These are phyloP conservation scores for Lumbricus terrestris DNA, from an alignment of 2,888 invertebrate species.

Conservation along the genomic window DNA sequence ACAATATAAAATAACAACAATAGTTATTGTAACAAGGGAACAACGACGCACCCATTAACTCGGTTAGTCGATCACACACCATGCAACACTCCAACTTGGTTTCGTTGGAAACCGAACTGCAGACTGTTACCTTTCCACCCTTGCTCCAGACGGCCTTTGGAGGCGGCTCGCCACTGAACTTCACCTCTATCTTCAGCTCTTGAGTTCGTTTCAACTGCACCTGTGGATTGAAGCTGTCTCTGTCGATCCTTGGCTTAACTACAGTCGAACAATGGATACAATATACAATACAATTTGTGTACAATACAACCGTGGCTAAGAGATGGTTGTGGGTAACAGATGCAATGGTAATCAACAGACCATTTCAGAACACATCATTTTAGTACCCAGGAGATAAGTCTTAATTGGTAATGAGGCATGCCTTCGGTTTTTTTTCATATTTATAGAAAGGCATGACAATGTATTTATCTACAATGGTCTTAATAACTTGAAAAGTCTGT, in stretches of 20 bases:
- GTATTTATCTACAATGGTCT: too few species aligned
- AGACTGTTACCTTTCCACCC: conserved; percentile 38
- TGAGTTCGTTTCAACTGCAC: conserved; percentile 94
- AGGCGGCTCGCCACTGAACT: conserved; percentile 94
- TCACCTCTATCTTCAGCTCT: conserved; percentile 86
- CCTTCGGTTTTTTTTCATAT: not conserved
- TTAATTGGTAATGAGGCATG: not conserved
- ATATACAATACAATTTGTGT: too few species aligned
- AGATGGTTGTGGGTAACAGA: too few species aligned
- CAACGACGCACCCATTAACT: not conserved
- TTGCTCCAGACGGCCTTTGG: conserved; percentile 85
- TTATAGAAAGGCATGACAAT: too few species aligned
- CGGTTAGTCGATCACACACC: conserved; percentile 5
- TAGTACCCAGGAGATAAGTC: not conserved
- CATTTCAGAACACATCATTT: too few species aligned
- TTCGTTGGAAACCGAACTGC: not conserved
- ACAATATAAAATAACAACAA: not conserved
- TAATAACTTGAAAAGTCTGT: too few species aligned
- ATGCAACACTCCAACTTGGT: not conserved
- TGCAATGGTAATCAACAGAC: not conserved
- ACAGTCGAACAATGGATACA: conserved; percentile 49
- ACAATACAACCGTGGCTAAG: too few species aligned
- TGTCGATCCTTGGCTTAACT: conserved; percentile 95
- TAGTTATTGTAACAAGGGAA: not conserved
- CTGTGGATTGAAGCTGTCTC: conserved; percentile 77